Conservation (phyloP, 2,797 vertebrate genomes). For the Phrynocephalus vlangalii region DNA sequence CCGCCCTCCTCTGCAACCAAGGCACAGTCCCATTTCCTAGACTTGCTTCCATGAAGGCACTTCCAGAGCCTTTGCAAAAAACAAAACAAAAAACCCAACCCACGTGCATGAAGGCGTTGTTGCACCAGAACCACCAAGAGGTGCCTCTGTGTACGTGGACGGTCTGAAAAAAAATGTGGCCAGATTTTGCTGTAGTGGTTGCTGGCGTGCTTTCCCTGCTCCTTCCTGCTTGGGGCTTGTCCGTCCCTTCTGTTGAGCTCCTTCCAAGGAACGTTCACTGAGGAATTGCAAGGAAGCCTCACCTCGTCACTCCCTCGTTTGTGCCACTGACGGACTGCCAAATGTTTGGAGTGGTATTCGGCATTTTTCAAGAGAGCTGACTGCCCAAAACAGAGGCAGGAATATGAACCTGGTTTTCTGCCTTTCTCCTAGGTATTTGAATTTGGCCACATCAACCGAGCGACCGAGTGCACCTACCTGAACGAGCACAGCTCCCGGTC, state of each 20-base stretch:
- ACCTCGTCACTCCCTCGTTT: neutral
- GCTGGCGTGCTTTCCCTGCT: too few relatives aligned
- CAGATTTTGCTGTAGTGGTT: too few relatives aligned
- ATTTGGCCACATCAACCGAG: slow-evolving; percentile 88
- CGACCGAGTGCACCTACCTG: slow-evolving; percentile 92
- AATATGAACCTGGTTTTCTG: accelerated
- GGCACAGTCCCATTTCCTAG: too few relatives aligned
- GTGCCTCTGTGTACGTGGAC: too few relatives aligned
- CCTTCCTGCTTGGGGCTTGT: neutral
- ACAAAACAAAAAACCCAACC: too few relatives aligned
- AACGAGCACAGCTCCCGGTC: slow-evolving; percentile 97
- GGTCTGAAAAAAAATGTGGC: too few relatives aligned
- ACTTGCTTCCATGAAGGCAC: neutral
- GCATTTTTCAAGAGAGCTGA: neutral
- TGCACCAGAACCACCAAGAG: too few relatives aligned
- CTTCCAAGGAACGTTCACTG: neutral
- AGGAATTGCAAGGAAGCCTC: neutral
- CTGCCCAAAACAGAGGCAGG: too few relatives aligned
- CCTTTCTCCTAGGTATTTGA: slow-evolving; percentile 86
- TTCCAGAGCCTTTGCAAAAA: neutral
- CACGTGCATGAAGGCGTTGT: too few relatives aligned
- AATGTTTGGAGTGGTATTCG: too few relatives aligned
- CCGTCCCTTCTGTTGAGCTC: too few relatives aligned
- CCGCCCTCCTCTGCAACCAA: too few relatives aligned
- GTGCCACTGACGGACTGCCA: neutral